Evolutionary conservation across 2,113 vertebrate genomes (phyloP).

Genomic region (Dissostichus mawsoni): DNA sequence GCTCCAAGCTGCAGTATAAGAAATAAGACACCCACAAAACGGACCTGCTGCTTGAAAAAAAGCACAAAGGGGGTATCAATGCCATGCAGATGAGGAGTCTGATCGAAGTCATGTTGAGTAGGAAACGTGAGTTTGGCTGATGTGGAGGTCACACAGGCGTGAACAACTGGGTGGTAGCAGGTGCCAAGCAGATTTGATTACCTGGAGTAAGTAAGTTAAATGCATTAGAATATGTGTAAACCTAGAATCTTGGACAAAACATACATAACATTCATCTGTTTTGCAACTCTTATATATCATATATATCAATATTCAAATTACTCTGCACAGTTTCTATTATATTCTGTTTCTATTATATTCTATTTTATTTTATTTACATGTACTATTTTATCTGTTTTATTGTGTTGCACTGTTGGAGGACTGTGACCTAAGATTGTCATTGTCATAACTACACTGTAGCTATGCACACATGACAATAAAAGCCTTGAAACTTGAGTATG

Average conservation of each 20-base stretch:
- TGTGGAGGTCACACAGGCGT: slow-evolving; percentile 66
- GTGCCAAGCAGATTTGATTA: slow-evolving; percentile 69
- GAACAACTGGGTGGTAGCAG: slow-evolving; percentile 69
- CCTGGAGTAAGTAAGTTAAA: slow-evolving; percentile 20
- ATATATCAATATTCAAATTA: no score
- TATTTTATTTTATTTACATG: no score
- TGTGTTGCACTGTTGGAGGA: no score
- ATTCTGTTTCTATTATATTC: no score
- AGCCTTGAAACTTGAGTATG: no score
- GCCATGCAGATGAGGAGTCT: slow-evolving; percentile 65
- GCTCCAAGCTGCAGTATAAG: slow-evolving; percentile 53
- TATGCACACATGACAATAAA: no score
- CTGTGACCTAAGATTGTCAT: no score
- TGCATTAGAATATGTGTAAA: neutral
- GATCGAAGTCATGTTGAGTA: slow-evolving; percentile 62
- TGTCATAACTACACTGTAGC: no score
- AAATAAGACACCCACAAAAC: slow-evolving; percentile 76
- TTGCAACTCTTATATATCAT: no score
- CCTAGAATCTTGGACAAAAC: neutral
- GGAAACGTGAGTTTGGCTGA: slow-evolving; percentile 47
- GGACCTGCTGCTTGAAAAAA: slow-evolving; percentile 34
- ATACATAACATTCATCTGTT: no score
- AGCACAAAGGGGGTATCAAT: slow-evolving; percentile 55
- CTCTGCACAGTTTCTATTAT: no score
- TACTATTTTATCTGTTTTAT: no score